phyloP scores from a whole-genome alignment of 2,113 vertebrate genomes.

The Uria aalge region DNA sequence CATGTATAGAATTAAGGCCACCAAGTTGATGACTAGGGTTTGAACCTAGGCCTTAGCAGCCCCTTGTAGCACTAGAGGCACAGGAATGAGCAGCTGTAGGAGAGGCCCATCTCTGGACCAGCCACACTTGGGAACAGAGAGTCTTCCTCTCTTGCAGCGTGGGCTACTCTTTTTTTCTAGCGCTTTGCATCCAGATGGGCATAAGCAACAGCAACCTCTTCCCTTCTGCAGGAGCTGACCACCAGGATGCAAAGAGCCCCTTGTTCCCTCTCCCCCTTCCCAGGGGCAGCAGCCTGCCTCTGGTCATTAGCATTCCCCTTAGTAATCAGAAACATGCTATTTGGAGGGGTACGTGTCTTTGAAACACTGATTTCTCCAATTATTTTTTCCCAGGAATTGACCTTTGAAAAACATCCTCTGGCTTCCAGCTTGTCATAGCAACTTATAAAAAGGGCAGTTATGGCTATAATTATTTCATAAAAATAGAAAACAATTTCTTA shows the following conservation, averaged over 20 bases:
- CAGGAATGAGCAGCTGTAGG: background rate
- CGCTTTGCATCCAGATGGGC: background rate
- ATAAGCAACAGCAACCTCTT: background rate
- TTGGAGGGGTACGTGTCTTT: background rate
- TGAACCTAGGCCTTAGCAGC: background rate
- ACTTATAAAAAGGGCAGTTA: background rate
- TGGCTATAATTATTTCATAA: background rate
- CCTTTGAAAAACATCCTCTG: constrained; percentile 20
- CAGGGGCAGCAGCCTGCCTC: background rate
- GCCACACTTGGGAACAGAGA: background rate
- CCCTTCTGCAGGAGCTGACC: background rate
- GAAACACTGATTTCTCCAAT: constrained; percentile 18
- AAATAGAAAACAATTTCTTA: background rate
- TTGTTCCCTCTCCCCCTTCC: background rate
- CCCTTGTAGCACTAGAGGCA: background rate
- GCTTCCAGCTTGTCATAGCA: background rate
- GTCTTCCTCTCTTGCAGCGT: background rate
- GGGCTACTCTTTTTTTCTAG: background rate
- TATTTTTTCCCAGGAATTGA: constrained; percentile 13
- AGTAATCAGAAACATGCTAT: background rate
- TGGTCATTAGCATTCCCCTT: background rate
- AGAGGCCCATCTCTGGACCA: background rate
- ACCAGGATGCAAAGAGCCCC: background rate
- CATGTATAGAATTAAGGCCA: background rate
- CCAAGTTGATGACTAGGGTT: background rate